Base-by-base conservation (phyloP, 2,113 vertebrate genomes). In the Ceyx margarethae region DNA sequence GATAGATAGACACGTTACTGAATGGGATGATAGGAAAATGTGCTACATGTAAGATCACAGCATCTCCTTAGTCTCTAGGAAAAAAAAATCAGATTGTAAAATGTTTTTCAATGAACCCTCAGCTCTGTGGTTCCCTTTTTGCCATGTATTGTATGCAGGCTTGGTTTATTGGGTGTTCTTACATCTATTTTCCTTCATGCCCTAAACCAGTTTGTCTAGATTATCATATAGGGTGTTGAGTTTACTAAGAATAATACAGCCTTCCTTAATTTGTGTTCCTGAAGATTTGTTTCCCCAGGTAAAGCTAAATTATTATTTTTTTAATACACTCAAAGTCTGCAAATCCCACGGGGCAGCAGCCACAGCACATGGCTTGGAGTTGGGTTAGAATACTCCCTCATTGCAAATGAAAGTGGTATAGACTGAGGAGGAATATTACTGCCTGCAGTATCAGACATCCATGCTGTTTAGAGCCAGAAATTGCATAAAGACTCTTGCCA, bases 381-480 rank as follows among this genome's bases (percentile, higher is more conserved):
- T 81, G 81, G 81, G 56, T 69, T 79, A 95, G 75, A 75, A 21
- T 80, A 14, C 80, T 85, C 40, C 42, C 84, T 92, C 45, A 28
- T 90, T 91, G 92, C 80, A 91, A 96, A 76, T 48, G 91, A 22
- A 94, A 93, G 61, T 77, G 93, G 91, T 95, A 93, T 94, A 95
- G 43, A 96, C 97, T 97, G 97, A 94, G 93, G 93, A 90, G 61
- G 65, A 95, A 95, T 96, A 97, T 96, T 97, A 90, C 61, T 54
- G 76, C 79, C 80, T 90, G 40, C 6, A 93, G 75, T 95, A 91
- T 90, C 94, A 96, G 96, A 97, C 61, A 57, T 94, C 85, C 81
- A 43, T 95, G 77, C 78, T 50, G 6, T 95, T 97, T 97, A 95
- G 75, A 83, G 72, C 91, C 82, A 94, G 91, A 94, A 96, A 96